These are phyloP conservation scores for Furcula furcula DNA, from an alignment of 2,888 invertebrate genomes.

Conservation along the genomic window DNA sequence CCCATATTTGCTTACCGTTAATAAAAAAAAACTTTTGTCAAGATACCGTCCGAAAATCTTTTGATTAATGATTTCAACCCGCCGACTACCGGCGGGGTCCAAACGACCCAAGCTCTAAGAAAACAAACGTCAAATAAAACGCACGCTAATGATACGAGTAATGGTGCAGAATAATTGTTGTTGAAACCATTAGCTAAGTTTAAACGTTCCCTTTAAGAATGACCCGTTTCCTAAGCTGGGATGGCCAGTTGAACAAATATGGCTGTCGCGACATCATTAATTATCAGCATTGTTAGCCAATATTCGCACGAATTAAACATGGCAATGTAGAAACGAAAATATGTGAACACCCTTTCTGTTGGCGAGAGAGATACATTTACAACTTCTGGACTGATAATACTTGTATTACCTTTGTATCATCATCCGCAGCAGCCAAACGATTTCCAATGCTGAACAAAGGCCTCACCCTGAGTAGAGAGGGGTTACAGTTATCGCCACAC, in stretches of 20 bases:
- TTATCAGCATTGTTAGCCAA: conserved; percentile 50
- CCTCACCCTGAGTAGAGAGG: too few relatives aligned
- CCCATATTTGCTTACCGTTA: conserved; percentile 71
- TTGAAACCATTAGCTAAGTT: conserved; percentile 58
- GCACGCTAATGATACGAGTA: conserved; percentile 69
- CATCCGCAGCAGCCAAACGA: too few relatives aligned
- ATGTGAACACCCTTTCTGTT: conserved; percentile 20
- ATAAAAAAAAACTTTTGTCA: conserved; percentile 72
- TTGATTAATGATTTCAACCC: conserved; percentile 73
- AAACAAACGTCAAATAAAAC: conserved; percentile 65
- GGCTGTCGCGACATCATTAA: conserved; percentile 67
- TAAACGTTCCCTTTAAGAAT: conserved; percentile 48
- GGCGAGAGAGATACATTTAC: too few relatives aligned
- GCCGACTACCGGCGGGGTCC: conserved; percentile 46
- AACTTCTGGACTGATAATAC: too few relatives aligned
- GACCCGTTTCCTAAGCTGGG: conserved; percentile 64
- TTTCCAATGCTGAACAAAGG: too few relatives aligned
- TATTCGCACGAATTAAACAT: conserved; percentile 36
- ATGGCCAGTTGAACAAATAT: conserved; percentile 68
- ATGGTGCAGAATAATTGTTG: conserved; percentile 71
- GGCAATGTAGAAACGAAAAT: conserved; percentile 13
- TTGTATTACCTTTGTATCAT: too few relatives aligned
- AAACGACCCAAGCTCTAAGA: conserved; percentile 50
- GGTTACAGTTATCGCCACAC: too few relatives aligned
- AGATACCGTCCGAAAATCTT: conserved; percentile 47